These are phyloP conservation scores for Pseudachorutes palmiensis DNA, from an alignment of 1,140 invertebrate genomes.

Conservation along the genomic window DNA sequence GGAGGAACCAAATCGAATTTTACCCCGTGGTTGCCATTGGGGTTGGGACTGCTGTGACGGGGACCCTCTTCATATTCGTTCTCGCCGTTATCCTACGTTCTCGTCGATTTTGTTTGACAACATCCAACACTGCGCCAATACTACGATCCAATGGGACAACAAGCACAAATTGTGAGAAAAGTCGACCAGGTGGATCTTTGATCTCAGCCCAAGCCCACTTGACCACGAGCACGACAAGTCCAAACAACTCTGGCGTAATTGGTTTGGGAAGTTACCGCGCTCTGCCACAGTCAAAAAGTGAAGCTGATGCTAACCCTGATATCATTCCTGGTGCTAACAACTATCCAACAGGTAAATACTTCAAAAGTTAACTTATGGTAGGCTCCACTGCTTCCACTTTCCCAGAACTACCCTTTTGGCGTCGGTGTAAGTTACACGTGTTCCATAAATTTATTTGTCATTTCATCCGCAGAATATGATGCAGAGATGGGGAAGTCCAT, in stretches of 20 bases:
- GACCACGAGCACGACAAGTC: constrained; percentile 22
- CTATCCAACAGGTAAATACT: constrained; percentile 28
- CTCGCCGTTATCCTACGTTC: constrained; percentile 34
- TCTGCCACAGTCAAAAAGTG: constrained; percentile 31
- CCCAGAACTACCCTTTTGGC: too few relatives aligned
- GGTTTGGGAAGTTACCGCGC: constrained; percentile 28
- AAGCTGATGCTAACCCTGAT: constrained; percentile 37
- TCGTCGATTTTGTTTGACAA: constrained; percentile 18
- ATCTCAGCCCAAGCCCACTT: constrained; percentile 13
- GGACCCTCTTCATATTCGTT: constrained; percentile 32
- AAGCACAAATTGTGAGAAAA: constrained; percentile 28
- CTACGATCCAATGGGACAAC: constrained; percentile 6
- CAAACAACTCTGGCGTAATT: constrained; percentile 22
- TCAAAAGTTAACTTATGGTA: not conserved
- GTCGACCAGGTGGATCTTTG: constrained; percentile 12
- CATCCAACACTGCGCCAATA: not conserved
- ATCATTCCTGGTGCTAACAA: constrained; percentile 38
- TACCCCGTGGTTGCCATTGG: constrained; percentile 35
- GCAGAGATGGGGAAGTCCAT: not conserved
- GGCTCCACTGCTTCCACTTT: not conserved
- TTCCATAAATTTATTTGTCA: too few relatives aligned
- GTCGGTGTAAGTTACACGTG: too few relatives aligned
- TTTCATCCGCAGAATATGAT: not conserved
- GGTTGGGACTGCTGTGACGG: constrained; percentile 32
- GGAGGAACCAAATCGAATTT: constrained; percentile 34